phyloP scores from a whole-genome alignment of 1,140 invertebrate genomes.

The Apis florea region DNA sequence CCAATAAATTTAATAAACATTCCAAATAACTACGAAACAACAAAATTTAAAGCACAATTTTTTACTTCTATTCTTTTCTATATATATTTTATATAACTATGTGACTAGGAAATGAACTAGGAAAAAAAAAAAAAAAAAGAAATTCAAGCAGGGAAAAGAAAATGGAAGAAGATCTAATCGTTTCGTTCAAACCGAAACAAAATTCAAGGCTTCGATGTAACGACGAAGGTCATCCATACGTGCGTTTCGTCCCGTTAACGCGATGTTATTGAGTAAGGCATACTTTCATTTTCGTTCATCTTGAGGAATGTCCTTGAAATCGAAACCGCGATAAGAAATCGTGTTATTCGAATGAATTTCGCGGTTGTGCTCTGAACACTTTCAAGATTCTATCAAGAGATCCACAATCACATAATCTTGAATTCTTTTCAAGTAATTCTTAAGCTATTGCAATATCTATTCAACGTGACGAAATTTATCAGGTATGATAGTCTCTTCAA shows the following conservation, averaged over 20 bases:
- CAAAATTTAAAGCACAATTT: neutral
- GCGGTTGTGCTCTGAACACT: neutral
- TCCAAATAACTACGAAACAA: neutral
- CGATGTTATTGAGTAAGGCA: conserved; percentile 6
- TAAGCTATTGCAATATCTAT: neutral
- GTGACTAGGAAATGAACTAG: neutral
- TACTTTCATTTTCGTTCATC: conserved; percentile 37
- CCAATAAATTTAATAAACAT: neutral
- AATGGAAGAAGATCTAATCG: no score
- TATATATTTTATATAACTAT: neutral
- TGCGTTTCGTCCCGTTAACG: conserved; percentile 20
- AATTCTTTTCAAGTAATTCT: conserved; percentile 5
- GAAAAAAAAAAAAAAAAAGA: no score
- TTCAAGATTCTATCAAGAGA: neutral
- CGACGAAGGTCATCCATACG: neutral
- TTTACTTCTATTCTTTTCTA: neutral
- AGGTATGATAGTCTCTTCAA: neutral
- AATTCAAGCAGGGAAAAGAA: no score
- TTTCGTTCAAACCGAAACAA: neutral
- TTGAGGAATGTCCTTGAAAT: conserved; percentile 25
- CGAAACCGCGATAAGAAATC: neutral
- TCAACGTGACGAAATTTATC: neutral
- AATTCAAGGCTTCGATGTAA: neutral
- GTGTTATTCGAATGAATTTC: neutral
- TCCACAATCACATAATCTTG: neutral